Conservation (phyloP, 2,797 vertebrate species). For the Ibycter americanus region DNA sequence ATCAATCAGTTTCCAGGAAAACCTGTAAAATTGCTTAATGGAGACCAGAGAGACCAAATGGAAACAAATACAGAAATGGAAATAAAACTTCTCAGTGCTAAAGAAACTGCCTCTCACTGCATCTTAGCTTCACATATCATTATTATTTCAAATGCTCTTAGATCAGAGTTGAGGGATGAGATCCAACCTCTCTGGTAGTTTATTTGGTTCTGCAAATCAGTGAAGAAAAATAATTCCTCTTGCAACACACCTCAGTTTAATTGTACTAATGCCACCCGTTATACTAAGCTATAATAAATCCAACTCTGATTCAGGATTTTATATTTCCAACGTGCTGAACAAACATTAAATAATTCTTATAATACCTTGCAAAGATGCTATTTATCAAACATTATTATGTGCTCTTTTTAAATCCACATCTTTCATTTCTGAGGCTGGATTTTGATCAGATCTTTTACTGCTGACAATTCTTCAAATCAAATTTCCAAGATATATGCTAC, state of each 20-base stretch:
- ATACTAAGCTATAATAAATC: not conserved
- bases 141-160: not conserved
- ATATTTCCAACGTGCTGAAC: not conserved
- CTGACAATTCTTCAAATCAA: not conserved
- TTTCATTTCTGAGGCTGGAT: not conserved
- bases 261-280: constrained; percentile 13
- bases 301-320: not conserved
- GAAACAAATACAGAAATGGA: not conserved
- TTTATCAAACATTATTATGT: not conserved
- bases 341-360: constrained; percentile 6
- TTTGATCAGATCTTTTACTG: not conserved
- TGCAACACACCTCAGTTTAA: not conserved
- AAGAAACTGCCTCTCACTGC: not conserved
- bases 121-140: not conserved
- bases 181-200: not conserved
- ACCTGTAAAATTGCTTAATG: not conserved
- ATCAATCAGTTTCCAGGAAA: not conserved
- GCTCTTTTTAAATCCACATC: not conserved
- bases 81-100: not conserved
- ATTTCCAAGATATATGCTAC: not conserved
- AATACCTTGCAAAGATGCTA: not conserved
- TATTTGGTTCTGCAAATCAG: constrained; percentile 2
- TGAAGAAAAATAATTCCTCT: not conserved
- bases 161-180: not conserved
- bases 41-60: not conserved